Base-by-base conservation (phyloP, 2,888 invertebrate species). In the Protophormia terraenovae region DNA sequence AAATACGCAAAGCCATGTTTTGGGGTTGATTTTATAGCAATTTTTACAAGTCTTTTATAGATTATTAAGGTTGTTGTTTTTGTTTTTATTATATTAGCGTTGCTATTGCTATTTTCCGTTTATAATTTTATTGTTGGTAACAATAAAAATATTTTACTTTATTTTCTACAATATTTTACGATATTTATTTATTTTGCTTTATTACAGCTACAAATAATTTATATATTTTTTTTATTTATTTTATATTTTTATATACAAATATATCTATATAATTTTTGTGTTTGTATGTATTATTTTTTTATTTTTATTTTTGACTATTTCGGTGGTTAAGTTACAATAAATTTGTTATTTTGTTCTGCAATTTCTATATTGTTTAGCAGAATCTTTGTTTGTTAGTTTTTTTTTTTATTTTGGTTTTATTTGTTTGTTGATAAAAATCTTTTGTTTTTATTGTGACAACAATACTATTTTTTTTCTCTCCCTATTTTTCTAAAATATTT, bases 1-100 rank as follows among this genome's bases (percentile, higher is more conserved):
- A 90, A 88, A 92, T 90, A 88, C 92, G 91, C 88, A 89, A 88
- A 91, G 91, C 91, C 92, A 92, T 92, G 89, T 87, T 89, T 88
- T 83, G 75, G 55, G 71, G 84, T 87, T 84, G 38, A 45, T 71
- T 64, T 64, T 71, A 53, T 58, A 22, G 22, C 19, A n/a, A 38
- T 35, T 72, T 67, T 27, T 62, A 64, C 38, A 41, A 29, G 24
- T 27, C n/a, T 6, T 45, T 88, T 86, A 87, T 87, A 87, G 88
- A 89, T 89, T 89, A 88, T 87, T 88, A 77, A 87, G 82, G 62
- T 87, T 84, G 50, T 77, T 69, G 29, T 2, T 53, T 22, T 5
- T 22, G 53, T 38, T n/a, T n/a, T n/a, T n/a, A n/a, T n/a, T n/a
- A n/a, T n/a, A n/a, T n/a, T n/a, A n/a, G n/a, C n/a, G 8, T 8